A percentile compares a stretch with the other conserved stretches of the same genome.
phyloP scores from a whole-genome alignment of 2,113 vertebrate genomes.

The Typhlomys cinereus region DNA sequence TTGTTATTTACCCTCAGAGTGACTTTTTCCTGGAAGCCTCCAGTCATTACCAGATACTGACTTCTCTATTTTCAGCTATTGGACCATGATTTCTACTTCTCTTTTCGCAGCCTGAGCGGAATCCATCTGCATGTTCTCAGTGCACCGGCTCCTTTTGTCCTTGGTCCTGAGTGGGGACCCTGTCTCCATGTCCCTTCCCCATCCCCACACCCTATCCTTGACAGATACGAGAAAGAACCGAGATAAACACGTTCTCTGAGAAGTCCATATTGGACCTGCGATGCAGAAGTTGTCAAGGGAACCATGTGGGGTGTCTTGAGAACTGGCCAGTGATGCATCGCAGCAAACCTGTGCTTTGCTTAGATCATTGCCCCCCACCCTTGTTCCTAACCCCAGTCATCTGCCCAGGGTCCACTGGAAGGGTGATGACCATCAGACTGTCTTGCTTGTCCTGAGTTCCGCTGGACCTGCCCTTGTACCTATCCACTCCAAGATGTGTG shows the following conservation, averaged over 20 bases:
- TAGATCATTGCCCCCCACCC: background rate
- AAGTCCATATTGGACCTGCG: background rate
- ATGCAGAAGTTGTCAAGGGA: background rate
- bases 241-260: background rate
- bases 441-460: too few relatives aligned
- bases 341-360: background rate
- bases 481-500: background rate
- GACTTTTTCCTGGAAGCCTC: constrained; percentile 76
- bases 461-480: background rate
- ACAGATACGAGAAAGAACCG: background rate
- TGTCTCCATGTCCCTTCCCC: background rate
- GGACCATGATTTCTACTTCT: constrained; percentile 45
- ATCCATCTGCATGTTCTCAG: constrained; percentile 61
- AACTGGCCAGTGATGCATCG: fast-evolving
- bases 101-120: constrained; percentile 56
- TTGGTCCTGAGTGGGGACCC: background rate
- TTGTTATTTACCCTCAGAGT: constrained; percentile 44
- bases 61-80: constrained; percentile 70
- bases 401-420: background rate
- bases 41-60: constrained; percentile 27
- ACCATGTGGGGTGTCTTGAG: background rate
- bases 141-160: background rate
- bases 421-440: too few relatives aligned
- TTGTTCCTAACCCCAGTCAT: background rate
- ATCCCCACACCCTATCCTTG: background rate